These are phyloP conservation scores for Serranus cabrilla DNA, from an alignment of 2,797 vertebrate genomes.

Conservation along the genomic window DNA sequence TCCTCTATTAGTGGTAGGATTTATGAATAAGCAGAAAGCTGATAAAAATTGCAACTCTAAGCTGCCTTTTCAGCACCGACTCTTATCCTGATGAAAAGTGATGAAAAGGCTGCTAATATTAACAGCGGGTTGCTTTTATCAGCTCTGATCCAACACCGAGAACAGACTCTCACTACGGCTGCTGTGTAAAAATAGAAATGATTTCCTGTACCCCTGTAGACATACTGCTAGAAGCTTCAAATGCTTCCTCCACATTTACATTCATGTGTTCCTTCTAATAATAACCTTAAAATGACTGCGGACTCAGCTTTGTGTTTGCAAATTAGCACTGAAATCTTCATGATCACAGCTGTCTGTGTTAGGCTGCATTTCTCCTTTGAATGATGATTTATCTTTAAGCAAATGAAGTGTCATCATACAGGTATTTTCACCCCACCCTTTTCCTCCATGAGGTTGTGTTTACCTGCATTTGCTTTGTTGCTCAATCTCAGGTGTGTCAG, in stretches of 20 bases:
- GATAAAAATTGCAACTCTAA: constrained; percentile 31
- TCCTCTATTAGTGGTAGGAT: neutral
- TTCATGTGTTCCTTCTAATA: constrained; percentile 6
- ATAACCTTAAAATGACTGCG: neutral
- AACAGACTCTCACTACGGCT: constrained; percentile 1
- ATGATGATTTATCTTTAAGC: constrained; percentile 18
- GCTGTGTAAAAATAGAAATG: constrained; percentile 47
- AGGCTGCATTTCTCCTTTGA: neutral
- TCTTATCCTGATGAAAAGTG: constrained; percentile 48
- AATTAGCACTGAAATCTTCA: neutral
- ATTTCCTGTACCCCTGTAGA: constrained; percentile 6
- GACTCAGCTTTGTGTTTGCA: neutral
- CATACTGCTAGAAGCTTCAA: constrained; percentile 2
- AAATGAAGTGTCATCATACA: constrained; percentile 33
- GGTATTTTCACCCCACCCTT: constrained; percentile 44
- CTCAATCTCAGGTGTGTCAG: constrained; percentile 69
- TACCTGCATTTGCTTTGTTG: constrained; percentile 53
- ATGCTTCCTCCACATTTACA: neutral
- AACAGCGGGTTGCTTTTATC: constrained; percentile 49
- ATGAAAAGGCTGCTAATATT: constrained; percentile 54
- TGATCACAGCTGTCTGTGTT: neutral
- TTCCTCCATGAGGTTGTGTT: constrained; percentile 22
- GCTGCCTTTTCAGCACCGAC: constrained; percentile 24
- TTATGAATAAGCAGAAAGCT: constrained; percentile 40
- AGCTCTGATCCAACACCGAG: constrained; percentile 16